Evolutionary conservation across 2,797 vertebrate species (phyloP).

Genomic region (Lophotriccus pileatus): DNA sequence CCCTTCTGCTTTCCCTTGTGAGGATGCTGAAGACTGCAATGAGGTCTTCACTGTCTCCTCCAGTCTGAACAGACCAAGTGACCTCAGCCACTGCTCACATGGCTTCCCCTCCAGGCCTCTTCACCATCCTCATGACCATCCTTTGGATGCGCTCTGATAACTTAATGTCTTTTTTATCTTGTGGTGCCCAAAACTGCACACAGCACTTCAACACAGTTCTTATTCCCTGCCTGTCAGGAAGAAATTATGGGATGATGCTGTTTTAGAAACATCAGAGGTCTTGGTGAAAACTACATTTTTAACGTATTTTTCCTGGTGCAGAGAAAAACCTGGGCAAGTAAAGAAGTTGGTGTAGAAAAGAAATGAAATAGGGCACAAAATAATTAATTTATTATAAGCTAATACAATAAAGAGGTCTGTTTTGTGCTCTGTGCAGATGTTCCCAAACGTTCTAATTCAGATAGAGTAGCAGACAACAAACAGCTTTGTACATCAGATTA

Average conservation of each 20-base stretch:
- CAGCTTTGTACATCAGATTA: not conserved
- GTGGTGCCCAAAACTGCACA: not conserved
- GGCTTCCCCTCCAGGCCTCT: not conserved
- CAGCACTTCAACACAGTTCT: not conserved
- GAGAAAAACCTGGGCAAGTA: not conserved
- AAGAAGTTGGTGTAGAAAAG: not conserved
- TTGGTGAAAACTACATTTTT: not conserved
- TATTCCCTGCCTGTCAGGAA: not conserved
- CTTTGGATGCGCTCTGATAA: not conserved
- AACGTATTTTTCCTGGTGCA: not conserved
- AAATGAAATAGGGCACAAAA: slow-evolving; percentile 22
- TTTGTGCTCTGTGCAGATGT: slow-evolving; percentile 13
- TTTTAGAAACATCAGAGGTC: not conserved
- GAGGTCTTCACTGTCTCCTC: not conserved
- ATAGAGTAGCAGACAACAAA: slow-evolving; percentile 40
- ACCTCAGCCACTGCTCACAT: not conserved
- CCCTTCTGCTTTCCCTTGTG: not conserved
- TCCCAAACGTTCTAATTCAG: not conserved
- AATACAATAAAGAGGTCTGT: slow-evolving; percentile 22
- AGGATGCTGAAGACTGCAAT: not conserved
- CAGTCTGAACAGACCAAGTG: not conserved
- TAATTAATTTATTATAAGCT: slow-evolving; percentile 20
- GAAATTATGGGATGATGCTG: not conserved
- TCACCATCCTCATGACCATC: not conserved
- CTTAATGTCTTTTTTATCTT: not conserved